These are phyloP conservation scores for Lepeophtheirus nordmannii DNA, from an alignment of 2,888 invertebrate species.

Conservation along the genomic window DNA sequence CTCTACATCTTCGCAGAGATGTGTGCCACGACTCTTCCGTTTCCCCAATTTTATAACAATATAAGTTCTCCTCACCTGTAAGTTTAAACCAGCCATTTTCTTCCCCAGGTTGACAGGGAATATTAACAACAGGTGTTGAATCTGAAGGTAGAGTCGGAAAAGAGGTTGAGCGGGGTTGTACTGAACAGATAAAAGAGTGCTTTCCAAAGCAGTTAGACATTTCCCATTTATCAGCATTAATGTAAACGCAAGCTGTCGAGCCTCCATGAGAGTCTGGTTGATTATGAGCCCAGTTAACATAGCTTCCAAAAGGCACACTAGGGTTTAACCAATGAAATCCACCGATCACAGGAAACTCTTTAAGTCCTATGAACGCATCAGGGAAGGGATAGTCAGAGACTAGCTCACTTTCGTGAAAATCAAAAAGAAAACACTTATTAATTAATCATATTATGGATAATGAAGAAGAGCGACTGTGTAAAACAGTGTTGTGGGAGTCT, in stretches of 20 bases:
- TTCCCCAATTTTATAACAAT: neutral
- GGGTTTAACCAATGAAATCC: neutral
- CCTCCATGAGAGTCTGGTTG: neutral
- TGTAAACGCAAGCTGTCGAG: neutral
- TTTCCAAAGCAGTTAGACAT: neutral
- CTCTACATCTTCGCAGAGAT: neutral
- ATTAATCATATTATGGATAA: no score
- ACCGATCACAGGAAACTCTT: neutral
- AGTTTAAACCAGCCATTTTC: neutral
- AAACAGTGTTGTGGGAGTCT: no score
- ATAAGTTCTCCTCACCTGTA: neutral
- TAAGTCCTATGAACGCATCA: no score
- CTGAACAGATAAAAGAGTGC: neutral
- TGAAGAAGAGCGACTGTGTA: no score
- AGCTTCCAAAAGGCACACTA: neutral
- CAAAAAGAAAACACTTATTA: no score
- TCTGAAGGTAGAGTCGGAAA: neutral
- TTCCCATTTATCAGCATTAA: neutral
- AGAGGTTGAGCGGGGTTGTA: neutral
- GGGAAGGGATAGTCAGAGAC: no score
- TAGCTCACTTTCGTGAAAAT: no score
- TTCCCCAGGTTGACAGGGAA: neutral
- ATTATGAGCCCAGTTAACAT: neutral
- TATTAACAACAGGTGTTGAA: neutral
- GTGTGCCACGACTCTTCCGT: neutral